Evolutionary conservation across 1,140 invertebrate species (phyloP).

Genomic region (Cecropterus lyciades): DNA sequence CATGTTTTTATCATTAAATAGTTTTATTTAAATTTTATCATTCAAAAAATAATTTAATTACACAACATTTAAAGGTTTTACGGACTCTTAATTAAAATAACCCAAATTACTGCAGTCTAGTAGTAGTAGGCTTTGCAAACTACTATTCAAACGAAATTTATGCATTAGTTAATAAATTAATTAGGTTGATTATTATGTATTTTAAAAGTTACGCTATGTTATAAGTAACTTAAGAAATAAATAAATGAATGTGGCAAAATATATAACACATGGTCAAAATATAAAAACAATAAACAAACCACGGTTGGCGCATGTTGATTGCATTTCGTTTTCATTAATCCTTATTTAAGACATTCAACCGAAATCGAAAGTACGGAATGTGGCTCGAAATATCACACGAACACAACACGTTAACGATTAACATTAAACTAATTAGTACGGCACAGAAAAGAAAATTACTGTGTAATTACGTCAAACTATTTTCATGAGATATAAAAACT

Average conservation of each 20-base stretch:
- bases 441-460: slow-evolving; percentile 12
- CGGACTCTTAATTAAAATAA: no score
- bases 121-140: no score
- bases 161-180: no score
- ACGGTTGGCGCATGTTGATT: slow-evolving; percentile 8
- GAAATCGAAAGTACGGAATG: slow-evolving; percentile 12
- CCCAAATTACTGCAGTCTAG: no score
- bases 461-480: slow-evolving; percentile 20
- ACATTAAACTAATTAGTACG: slow-evolving; percentile 14
- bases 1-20: no score
- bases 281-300: slow-evolving; percentile 14
- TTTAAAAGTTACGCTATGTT: no score
- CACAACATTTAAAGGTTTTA: no score
- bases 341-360: slow-evolving; percentile 2
- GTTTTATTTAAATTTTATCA: no score
- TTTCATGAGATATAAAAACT: slow-evolving; percentile 25
- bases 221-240: background rate
- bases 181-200: no score
- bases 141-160: no score
- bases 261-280: background rate
- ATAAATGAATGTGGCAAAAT: background rate
- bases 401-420: slow-evolving; percentile 14
- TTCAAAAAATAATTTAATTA: no score
- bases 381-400: background rate
- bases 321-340: slow-evolving; percentile 13